Conservation (phyloP, 2,797 vertebrate species). For the Erethizon dorsatum region DNA sequence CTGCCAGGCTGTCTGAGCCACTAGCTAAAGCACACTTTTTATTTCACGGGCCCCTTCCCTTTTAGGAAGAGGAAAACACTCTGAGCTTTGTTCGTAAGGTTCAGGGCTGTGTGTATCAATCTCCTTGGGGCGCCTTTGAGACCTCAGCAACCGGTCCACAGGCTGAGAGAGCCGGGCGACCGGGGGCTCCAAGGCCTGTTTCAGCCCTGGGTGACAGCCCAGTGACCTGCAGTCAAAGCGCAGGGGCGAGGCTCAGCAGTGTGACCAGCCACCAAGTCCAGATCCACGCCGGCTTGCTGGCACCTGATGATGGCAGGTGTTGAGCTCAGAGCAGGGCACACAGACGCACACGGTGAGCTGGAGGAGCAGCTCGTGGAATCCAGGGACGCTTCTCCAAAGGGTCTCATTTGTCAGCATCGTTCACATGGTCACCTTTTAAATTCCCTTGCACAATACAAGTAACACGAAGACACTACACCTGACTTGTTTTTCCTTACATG, state of each 20-base stretch:
- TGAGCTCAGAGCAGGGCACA: not conserved
- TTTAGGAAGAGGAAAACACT: constrained; percentile 42
- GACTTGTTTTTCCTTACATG: not conserved
- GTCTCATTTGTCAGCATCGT: not conserved
- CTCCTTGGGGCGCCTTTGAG: not conserved
- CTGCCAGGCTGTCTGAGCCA: not conserved
- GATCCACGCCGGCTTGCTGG: not conserved
- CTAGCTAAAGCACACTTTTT: constrained; percentile 12
- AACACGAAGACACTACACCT: not conserved
- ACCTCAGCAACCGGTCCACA: not conserved
- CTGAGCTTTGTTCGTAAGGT: not conserved
- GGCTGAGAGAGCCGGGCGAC: not conserved
- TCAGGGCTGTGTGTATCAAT: not conserved
- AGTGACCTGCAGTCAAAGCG: not conserved
- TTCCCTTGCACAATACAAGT: not conserved
- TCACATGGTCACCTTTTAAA: not conserved
- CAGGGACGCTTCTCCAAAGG: not conserved
- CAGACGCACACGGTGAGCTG: not conserved
- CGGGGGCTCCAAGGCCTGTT: not conserved
- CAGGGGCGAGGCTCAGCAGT: too few species aligned
- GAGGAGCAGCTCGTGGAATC: not conserved
- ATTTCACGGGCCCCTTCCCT: not conserved
- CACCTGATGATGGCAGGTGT: not conserved
- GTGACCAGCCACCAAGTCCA: not conserved
- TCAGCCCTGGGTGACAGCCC: not conserved